Evolutionary conservation across 2,888 invertebrate genomes (phyloP).

Genomic region (Agriopis aurantiaria): DNA sequence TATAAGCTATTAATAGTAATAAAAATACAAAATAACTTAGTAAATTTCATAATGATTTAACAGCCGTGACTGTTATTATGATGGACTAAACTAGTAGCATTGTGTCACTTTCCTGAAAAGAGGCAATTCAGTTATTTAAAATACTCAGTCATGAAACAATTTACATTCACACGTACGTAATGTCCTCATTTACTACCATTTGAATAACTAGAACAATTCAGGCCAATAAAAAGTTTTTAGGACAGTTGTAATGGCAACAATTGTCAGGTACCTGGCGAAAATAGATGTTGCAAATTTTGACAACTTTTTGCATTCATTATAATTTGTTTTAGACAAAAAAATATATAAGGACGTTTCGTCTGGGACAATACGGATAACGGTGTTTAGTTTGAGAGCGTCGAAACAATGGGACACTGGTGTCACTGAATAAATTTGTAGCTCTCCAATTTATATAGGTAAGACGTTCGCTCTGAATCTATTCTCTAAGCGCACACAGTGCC

Average conservation of each 20-base stretch:
- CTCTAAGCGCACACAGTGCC: constrained; percentile 13
- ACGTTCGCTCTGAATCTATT: constrained; percentile 38
- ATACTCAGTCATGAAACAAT: constrained; percentile 4
- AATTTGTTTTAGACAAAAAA: constrained; percentile 37
- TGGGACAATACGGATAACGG: constrained; percentile 52
- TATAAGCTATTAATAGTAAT: too few relatives aligned
- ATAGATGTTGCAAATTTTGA: constrained; percentile 46
- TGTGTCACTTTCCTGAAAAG: constrained; percentile 17
- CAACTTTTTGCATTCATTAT: constrained; percentile 45
- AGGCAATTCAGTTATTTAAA: constrained; percentile 18
- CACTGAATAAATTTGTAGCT: constrained; percentile 50
- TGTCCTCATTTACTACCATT: constrained; percentile 48
- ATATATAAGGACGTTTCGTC: constrained; percentile 44
- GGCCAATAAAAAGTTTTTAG: constrained; percentile 50
- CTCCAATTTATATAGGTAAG: constrained; percentile 49
- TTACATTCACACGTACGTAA: constrained; percentile 37
- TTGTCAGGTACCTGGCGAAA: constrained; percentile 42
- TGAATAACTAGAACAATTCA: constrained; percentile 54
- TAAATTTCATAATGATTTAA: background rate
- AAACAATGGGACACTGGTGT: constrained; percentile 51
- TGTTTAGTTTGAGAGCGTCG: constrained; percentile 40
- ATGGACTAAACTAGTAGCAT: too few relatives aligned
- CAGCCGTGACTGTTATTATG: too few relatives aligned
- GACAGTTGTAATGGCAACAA: constrained; percentile 40
- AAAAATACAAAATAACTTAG: too few relatives aligned